A percentile compares a stretch with the other conserved stretches of the same genome.
Conservation (phyloP, 2,888 invertebrate genomes). For the Napeogenes inachia region DNA sequence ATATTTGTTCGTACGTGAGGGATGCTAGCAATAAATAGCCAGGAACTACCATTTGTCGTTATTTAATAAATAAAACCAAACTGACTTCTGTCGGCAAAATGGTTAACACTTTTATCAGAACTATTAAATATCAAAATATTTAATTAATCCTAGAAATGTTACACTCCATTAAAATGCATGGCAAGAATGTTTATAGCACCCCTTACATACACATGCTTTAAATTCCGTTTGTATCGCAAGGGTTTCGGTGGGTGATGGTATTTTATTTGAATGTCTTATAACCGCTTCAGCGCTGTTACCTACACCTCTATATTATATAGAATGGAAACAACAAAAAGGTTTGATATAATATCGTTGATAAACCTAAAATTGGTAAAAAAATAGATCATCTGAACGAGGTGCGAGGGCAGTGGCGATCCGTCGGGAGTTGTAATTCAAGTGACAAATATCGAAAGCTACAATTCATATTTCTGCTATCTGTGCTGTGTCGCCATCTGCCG, state of each 20-base stretch:
- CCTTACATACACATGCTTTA: conserved; percentile 27
- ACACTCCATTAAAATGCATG: conserved; percentile 24
- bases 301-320: neutral
- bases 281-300: neutral
- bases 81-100: conserved; percentile 72
- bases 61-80: conserved; percentile 74
- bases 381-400: conserved; percentile 72
- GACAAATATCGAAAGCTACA: conserved; percentile 77
- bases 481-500: conserved; percentile 73
- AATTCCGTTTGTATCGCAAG: conserved; percentile 23
- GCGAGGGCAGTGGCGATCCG: conserved; percentile 55
- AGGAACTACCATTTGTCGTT: conserved; percentile 73
- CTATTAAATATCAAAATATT: conserved; percentile 11
- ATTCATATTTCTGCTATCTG: conserved; percentile 77
- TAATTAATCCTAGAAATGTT: conserved; percentile 20
- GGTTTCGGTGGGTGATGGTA: conserved; percentile 12
- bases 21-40: conserved; percentile 76
- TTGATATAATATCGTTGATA: neutral
- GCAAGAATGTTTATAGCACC: conserved; percentile 24
- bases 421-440: conserved; percentile 76
- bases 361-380: conserved; percentile 50
- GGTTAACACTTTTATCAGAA: conserved; percentile 58
- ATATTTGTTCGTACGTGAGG: conserved; percentile 76
- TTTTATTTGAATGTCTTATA: neutral
- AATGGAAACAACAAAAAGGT: neutral